Conservation (phyloP, 2,113 vertebrate species). For the Progne subis region DNA sequence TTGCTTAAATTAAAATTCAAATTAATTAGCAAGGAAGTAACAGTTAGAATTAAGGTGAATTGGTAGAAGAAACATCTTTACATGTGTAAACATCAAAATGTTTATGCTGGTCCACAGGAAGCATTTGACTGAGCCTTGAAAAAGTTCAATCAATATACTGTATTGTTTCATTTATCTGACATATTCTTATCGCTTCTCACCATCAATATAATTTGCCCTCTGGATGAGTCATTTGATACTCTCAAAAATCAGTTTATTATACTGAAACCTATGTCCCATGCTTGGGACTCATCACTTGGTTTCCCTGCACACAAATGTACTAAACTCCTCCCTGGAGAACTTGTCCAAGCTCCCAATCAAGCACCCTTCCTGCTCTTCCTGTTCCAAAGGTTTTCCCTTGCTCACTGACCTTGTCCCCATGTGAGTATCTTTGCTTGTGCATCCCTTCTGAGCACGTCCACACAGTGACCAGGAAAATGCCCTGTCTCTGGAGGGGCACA, state of each 20-base stretch:
- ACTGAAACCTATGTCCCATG: not conserved
- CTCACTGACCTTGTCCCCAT: not conserved
- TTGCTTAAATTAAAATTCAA: not conserved
- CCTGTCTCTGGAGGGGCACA: not conserved
- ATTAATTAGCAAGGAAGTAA: not conserved
- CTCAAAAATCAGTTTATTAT: not conserved
- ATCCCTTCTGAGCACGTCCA: not conserved
- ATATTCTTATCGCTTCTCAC: not conserved
- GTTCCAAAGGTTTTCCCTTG: not conserved
- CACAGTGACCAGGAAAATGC: not conserved
- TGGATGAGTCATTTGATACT: not conserved
- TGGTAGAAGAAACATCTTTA: not conserved
- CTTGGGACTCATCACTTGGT: not conserved
- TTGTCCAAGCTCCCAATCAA: not conserved
- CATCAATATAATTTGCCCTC: not conserved
- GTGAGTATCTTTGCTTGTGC: not conserved
- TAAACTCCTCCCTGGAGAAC: not conserved
- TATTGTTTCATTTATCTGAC: not conserved
- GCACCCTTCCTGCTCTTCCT: not conserved
- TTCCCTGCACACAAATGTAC: not conserved
- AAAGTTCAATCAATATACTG: not conserved
- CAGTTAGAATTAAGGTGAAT: not conserved
- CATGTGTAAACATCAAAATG: not conserved
- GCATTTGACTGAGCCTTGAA: not conserved
- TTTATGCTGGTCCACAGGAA: not conserved